These are phyloP conservation scores for Poecilia gillii DNA, from an alignment of 2,797 vertebrate species.

Conservation along the genomic window DNA sequence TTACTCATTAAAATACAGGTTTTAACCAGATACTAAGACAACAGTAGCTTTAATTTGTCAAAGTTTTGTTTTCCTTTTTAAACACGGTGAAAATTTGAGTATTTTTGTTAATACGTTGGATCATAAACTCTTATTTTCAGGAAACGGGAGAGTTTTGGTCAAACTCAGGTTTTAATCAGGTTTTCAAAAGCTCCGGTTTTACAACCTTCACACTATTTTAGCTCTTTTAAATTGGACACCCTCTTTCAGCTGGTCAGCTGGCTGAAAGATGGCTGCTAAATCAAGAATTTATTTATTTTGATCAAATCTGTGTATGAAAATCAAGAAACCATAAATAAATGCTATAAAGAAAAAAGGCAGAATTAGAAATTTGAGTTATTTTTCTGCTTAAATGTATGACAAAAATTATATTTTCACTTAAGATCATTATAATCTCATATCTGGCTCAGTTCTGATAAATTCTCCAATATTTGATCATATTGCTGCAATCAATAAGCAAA, in stretches of 20 bases:
- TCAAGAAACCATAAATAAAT: not conserved
- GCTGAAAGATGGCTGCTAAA: not conserved
- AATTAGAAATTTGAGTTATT: not conserved
- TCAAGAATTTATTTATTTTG: too few species aligned
- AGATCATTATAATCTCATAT: not conserved
- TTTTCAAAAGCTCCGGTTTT: not conserved
- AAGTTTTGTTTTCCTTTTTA: not conserved
- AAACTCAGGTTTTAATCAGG: not conserved
- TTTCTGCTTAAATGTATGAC: not conserved
- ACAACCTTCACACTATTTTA: not conserved
- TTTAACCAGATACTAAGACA: not conserved
- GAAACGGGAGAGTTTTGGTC: not conserved
- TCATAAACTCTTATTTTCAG: not conserved
- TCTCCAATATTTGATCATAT: not conserved
- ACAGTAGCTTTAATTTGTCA: not conserved
- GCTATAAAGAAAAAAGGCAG: not conserved
- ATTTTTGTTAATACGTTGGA: not conserved
- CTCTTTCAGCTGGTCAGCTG: not conserved
- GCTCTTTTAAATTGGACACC: not conserved
- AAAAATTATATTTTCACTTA: not conserved
- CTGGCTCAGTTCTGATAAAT: not conserved
- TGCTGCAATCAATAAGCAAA: constrained; percentile 17
- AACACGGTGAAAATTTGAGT: not conserved
- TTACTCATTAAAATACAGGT: not conserved
- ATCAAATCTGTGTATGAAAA: not conserved